These are phyloP conservation scores for Novumbra hubbsi DNA, from an alignment of 2,797 vertebrate species.

Conservation along the genomic window DNA sequence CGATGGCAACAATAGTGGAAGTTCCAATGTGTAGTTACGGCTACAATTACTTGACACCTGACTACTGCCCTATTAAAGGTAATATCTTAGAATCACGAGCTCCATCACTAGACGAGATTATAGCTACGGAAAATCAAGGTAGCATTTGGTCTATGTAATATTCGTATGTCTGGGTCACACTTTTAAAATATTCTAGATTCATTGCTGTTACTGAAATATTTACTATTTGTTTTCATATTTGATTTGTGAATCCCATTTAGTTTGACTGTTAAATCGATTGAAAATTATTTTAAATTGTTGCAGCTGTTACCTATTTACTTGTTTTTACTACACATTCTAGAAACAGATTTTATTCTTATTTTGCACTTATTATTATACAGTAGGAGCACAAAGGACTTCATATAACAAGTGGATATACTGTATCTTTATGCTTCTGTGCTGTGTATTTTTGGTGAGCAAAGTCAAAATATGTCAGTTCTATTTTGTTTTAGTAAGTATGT, in stretches of 20 bases:
- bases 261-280: neutral
- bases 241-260: neutral
- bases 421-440: neutral
- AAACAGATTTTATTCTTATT: neutral
- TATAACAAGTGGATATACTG: neutral
- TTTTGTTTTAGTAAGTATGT: no score
- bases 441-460: no score
- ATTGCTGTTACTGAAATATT: constrained; percentile 1
- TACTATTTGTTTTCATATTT: neutral
- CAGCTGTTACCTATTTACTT: neutral
- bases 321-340: neutral
- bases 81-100: constrained; percentile 62
- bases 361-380: neutral
- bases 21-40: no score
- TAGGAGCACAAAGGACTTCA: neutral
- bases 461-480: no score
- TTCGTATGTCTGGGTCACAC: neutral
- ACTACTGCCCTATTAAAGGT: constrained; percentile 85
- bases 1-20: constrained; percentile 80
- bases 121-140: neutral
- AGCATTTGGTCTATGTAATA: neutral
- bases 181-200: neutral
- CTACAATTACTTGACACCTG: constrained; percentile 85
- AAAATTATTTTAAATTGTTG: neutral
- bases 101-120: neutral